Percentiles rank a stretch among this genome's conserved stretches.
phyloP scores from a whole-genome alignment of 2,888 invertebrate genomes.

The Yponomeuta evonymella region DNA sequence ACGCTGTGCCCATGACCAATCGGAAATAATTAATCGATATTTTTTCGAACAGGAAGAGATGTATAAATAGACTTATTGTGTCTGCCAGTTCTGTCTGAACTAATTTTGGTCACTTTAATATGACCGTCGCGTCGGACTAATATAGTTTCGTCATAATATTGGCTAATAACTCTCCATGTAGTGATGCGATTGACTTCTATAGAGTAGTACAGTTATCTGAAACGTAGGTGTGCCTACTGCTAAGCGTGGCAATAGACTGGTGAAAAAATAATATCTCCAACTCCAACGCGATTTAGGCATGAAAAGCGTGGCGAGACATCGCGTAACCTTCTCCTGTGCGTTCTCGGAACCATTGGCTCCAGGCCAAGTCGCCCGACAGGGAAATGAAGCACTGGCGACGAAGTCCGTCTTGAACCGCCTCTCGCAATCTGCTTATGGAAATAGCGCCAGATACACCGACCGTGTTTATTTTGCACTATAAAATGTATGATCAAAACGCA shows the following conservation, averaged over 20 bases:
- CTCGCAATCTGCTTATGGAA: constrained; percentile 66
- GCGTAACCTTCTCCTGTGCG: constrained; percentile 65
- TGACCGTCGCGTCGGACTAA: too few relatives aligned
- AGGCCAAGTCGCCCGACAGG: constrained; percentile 56
- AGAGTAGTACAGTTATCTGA: neutral
- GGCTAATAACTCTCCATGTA: too few relatives aligned
- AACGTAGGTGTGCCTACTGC: neutral
- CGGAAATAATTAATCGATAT: neutral
- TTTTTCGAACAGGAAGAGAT: neutral
- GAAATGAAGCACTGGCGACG: constrained; percentile 67
- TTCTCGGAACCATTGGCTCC: constrained; percentile 70
- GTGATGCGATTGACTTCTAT: too few relatives aligned
- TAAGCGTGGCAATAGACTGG: neutral
- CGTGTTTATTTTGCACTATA: constrained; percentile 47
- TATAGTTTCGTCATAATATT: too few relatives aligned
- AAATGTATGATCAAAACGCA: constrained; percentile 13
- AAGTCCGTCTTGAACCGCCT: constrained; percentile 53
- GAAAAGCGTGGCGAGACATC: constrained; percentile 70
- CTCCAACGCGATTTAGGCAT: constrained; percentile 68
- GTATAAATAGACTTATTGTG: neutral
- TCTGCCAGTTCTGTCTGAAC: neutral
- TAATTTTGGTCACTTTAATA: neutral
- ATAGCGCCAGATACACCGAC: constrained; percentile 42
- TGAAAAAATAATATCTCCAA: constrained; percentile 56
- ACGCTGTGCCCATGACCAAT: neutral